A percentile compares a stretch with the other conserved stretches of the same genome.
Conservation (phyloP, 2,113 vertebrate genomes). For the Uropsilus gracilis region DNA sequence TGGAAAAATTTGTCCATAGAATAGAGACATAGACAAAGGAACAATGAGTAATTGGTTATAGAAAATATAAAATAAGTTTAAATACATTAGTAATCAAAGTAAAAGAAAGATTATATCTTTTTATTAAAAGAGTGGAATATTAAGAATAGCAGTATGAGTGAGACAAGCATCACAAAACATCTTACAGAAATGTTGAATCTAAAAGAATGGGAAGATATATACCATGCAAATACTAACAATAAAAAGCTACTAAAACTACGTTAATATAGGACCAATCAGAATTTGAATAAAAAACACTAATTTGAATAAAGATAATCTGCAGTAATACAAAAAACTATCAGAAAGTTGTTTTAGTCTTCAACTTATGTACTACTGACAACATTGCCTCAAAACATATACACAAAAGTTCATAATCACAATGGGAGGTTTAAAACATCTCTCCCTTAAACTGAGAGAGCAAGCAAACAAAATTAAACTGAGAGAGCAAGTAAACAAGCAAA, state of each 20-base stretch:
- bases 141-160: not conserved
- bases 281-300: constrained; percentile 2
- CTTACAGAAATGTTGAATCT: constrained; percentile 4
- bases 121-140: not conserved
- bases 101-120: not conserved
- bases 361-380: not conserved
- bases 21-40: not conserved
- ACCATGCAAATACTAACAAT: not conserved
- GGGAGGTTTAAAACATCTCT: not conserved
- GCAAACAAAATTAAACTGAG: not conserved
- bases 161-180: not conserved
- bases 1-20: not conserved
- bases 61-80: constrained; percentile 42
- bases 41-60: not conserved
- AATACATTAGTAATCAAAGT: constrained; percentile 30
- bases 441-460: not conserved
- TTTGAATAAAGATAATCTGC: not conserved
- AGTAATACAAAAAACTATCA: constrained; percentile 4
- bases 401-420: not conserved
- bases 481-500: not conserved
- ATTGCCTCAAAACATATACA: not conserved
- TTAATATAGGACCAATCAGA: not conserved
- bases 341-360: not conserved
- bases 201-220: constrained; percentile 17
- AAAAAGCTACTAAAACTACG: not conserved